Evolutionary conservation across 2,797 vertebrate genomes (phyloP), one percentile per base, ranked within the genome.

Genomic region (Argya squamiceps): DNA sequence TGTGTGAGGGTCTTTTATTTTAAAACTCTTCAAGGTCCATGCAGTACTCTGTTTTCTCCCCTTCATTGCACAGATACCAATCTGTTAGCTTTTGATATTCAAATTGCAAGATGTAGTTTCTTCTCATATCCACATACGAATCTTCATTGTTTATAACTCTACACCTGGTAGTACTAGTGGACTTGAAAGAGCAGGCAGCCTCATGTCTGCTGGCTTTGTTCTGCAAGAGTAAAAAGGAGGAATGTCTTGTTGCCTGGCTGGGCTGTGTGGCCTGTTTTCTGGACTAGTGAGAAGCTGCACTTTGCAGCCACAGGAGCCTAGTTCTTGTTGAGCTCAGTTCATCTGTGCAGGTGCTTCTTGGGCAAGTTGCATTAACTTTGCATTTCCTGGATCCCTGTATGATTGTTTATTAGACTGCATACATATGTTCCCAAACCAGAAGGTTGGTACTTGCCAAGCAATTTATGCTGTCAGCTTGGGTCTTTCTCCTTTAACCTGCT

Each of bases 91-190:
- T 74, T 85, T 65, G 47, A 19, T 70, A 53, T 10, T 67, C 30
- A 47, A 58, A 56, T 21, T 56, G 39, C 12, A 78, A 59, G 65
- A 15, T 17, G 7, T 22, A 64, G 23, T 65, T 90, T 75, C 49
- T 90, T 78, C 43, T 78, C 9, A 4, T n/a, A 39, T 27, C n/a
- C 26, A 5, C 0, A 0, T 69, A 15, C 0, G 1, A 11, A 26
- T 62, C 23, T 59, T 67, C 11, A 10, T 39, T 71, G 53, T 68
- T 92, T 44, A 41, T 59, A 70, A 37, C 41, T 82, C 8, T 29
- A 17, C 21, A 19, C 24, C 29, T 77, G 5, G 17, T 30, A 64
- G n/a, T 18, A 71, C 27, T 23, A 49, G 58, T 56, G 62, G 62
- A 41, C 30, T 80, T 81, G 36, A 62, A 84, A 37, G 10, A 75